phyloP scores from a whole-genome alignment of 1,140 invertebrate species.

The Trichonephila clavipes region DNA sequence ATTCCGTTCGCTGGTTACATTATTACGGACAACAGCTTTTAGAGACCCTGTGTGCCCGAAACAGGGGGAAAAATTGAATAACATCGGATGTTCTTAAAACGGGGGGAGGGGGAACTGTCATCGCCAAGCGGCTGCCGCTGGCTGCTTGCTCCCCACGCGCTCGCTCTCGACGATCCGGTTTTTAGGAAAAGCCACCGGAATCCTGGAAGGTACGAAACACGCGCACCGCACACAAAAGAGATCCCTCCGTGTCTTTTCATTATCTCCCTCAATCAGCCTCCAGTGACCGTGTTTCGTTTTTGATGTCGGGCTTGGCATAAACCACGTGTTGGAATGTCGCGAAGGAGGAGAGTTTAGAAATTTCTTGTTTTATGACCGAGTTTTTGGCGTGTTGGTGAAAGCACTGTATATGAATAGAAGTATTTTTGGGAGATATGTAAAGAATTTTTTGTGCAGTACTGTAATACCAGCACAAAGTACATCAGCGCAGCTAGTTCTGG shows the following conservation, averaged over 20 bases:
- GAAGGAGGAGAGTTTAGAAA: too few species aligned
- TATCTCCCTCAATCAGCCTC: neutral
- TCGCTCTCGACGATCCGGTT: neutral
- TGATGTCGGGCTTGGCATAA: neutral
- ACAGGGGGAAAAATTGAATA: slow-evolving; percentile 74
- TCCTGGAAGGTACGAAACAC: neutral
- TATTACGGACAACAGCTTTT: slow-evolving; percentile 76
- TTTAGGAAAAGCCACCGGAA: slow-evolving; percentile 17
- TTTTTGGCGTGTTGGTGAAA: too few species aligned
- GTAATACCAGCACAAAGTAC: too few species aligned
- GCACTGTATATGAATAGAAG: too few species aligned
- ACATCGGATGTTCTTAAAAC: slow-evolving; percentile 75
- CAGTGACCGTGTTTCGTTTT: slow-evolving; percentile 14
- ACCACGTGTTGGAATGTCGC: neutral
- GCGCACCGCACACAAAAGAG: neutral
- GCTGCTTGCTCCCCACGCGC: slow-evolving; percentile 1
- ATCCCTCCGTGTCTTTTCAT: neutral
- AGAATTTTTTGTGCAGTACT: too few species aligned
- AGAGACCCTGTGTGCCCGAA: slow-evolving; percentile 15
- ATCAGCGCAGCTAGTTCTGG: too few species aligned
- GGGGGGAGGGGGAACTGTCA: slow-evolving; percentile 61
- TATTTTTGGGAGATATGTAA: too few species aligned
- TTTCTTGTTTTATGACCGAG: too few species aligned
- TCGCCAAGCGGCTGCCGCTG: slow-evolving; percentile 66
- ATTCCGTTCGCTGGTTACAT: slow-evolving; percentile 67